Evolutionary conservation across 2,888 invertebrate genomes (phyloP), one percentile per base, ranked within the genome.

Genomic region (Nudaria mundana): DNA sequence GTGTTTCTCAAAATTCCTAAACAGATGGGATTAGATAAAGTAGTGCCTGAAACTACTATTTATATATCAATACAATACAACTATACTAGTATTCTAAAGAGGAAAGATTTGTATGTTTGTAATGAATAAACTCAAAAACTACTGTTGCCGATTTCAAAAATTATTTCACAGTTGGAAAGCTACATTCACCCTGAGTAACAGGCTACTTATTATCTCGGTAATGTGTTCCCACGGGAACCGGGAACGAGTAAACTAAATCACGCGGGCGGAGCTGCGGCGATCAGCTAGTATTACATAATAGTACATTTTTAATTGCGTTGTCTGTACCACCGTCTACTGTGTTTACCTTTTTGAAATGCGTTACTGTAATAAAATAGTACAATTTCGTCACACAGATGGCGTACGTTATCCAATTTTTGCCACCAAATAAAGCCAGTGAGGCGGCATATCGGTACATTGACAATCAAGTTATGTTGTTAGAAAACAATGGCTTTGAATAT

Each of bases 381-480:
- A 38, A 38, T 41, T 47, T 35, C 40, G 26, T 37, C 33, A 30
- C 42, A 50, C 31, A 52, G 37, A 46, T 39, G 48, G 50, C 51
- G 40, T 41, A 59, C 69, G 67, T 80, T 71, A 80, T 75, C 75
- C 69, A 78, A 79, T 80, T 79, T 73, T 53, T 63, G 58, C 48
- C 56, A 49, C 35, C 52, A 45, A 53, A 23, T 14, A 71, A 75
- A 71, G 61, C 64, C 76, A 77, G 74, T 76, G 78, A 72, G 66
- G 56, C 67, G 59, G 58, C 55, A 57, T 72, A 79, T 76, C 71
- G 80, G 72, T 66, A 69, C 61, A 51, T 56, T 40, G 40, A 37
- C 50, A 71, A 71, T 71, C 42, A 56, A 64, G 52, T 68, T 69
- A 60, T 23, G 32, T 33, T 55, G 33, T 39, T 48, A 47, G 26